Base-by-base conservation (phyloP, 2,797 vertebrate genomes). In the Enteromius treurensis region DNA sequence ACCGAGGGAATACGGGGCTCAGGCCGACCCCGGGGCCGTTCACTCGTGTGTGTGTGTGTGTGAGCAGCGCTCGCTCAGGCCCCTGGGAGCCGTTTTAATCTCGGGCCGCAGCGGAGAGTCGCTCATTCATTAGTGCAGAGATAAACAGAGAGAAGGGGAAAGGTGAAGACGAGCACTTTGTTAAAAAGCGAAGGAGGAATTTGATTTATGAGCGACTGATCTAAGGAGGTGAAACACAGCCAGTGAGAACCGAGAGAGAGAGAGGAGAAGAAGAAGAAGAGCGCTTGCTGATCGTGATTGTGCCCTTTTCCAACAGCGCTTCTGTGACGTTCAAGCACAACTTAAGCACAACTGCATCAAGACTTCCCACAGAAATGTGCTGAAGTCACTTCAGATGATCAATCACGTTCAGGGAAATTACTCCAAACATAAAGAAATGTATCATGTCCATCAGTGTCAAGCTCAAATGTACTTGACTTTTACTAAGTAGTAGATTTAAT, bases 181-280 rank as follows among this genome's bases (percentile, higher is more conserved):
- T 92, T 93, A 92, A 89, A 88, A 85, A 49, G 73, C 65, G 23
- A 71, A 74, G 73, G 88, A 89, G 92, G 89, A 90, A 88, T 86
- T 88, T 91, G 92, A 95, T 94, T 92, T 94, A 94, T 89, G 90
- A 94, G 87, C 91, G 85, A 85, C 86, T 85, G 90, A 92, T 91
- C 87, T 90, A 89, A 82, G 85, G 87, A 89, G 85, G 90, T 60
- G 79, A 19, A 74, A 37, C 55, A 37, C 55, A 53, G 79, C 79
- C 79, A 80, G 42, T 58, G 23, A 80, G 65, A 32, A 53, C 40
- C 1, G 8, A 8, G 19, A 34, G 88, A 92, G 93, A 90, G 80
- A 84, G 26, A 81, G 77, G 26, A 81, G 77, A 45, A 45, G 42
- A 47, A 87, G 82, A 86, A 45, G 87, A 83, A 87, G 67, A 49